Base-by-base conservation (phyloP, 2,888 invertebrate genomes). In the Octonoba sinensis region DNA sequence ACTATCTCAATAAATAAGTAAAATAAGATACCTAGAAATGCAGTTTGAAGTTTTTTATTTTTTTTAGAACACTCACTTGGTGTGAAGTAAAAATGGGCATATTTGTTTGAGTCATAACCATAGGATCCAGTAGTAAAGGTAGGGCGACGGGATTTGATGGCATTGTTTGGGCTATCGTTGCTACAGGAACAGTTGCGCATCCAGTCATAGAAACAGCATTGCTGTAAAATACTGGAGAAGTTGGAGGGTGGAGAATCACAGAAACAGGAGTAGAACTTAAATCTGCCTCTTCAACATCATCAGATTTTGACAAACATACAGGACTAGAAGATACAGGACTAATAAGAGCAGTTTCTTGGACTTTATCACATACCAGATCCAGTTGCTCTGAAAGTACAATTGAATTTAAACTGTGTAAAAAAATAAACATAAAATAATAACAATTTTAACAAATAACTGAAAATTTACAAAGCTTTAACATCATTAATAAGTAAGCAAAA, bases 201-300 rank as follows among this genome's bases (percentile, higher is more conserved):
- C 54, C 75, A 24, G 44, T 57, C 24, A 77, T 49, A 44, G 70
- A 44, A 1, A 71, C 49, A 8, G 46, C 22, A 16, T 16, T 65
- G 54, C 27, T 66, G 64, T 71, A 69, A 4, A 73, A 8, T 6
- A 83, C 18, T 3, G 83, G 76, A 49, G 76, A 71, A 4, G 72
- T 36, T 36, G 84, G 84, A 8, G 84, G 84, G 47, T 84, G 84
- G 18, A 84, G 74, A 47, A 84, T 84, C 54, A 84, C 82, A 62
- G 83, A 83, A 16, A 79, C 75, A 22, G 84, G 81, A 47, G 76
- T 69, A 0, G 84, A 70, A 1, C 56, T 70, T 36, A 65, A 60
- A 24, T 56, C 12, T 3, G 24, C 51, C 16, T 73, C 73, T 44
- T 56, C 24, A n/a, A 70, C 44, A 44, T 18, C 54, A 22, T 13